phyloP scores from a whole-genome alignment of 2,797 vertebrate species.

The Mycteria americana region DNA sequence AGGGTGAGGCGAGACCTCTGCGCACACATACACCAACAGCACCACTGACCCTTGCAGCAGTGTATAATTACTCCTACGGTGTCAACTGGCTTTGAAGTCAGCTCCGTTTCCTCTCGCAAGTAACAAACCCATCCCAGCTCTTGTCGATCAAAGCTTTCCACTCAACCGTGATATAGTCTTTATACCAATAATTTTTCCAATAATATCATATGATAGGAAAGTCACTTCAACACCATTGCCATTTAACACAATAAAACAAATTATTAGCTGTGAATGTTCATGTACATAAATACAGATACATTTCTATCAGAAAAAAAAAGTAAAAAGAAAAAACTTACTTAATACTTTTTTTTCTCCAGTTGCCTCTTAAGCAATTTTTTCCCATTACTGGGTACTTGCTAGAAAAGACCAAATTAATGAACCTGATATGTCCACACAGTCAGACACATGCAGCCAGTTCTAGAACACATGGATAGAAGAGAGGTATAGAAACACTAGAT shows the following conservation, averaged over 20 bases:
- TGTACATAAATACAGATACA: not conserved
- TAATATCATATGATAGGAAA: not conserved
- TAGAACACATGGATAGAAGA: not conserved
- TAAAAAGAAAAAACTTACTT: not conserved
- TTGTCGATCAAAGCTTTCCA: not conserved
- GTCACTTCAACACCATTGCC: not conserved
- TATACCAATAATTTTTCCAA: not conserved
- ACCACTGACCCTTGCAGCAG: not conserved
- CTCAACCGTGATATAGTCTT: not conserved
- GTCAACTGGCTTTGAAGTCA: not conserved
- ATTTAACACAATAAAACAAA: not conserved
- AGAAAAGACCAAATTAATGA: not conserved
- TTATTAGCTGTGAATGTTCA: not conserved
- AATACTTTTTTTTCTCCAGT: not conserved
- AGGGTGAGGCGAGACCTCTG: not conserved
- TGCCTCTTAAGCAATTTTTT: not conserved
- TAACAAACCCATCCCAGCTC: not conserved
- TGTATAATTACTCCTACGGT: accelerated
- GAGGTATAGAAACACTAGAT: not conserved
- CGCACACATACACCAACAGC: accelerated
- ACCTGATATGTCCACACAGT: not conserved
- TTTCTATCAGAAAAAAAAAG: not conserved
- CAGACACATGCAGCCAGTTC: not conserved
- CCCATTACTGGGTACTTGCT: not conserved
- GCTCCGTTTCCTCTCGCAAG: not conserved